Evolutionary conservation across 1,140 invertebrate species (phyloP), one percentile per base, ranked within the genome.

Genomic region (Meloidogyne chitwoodi): DNA sequence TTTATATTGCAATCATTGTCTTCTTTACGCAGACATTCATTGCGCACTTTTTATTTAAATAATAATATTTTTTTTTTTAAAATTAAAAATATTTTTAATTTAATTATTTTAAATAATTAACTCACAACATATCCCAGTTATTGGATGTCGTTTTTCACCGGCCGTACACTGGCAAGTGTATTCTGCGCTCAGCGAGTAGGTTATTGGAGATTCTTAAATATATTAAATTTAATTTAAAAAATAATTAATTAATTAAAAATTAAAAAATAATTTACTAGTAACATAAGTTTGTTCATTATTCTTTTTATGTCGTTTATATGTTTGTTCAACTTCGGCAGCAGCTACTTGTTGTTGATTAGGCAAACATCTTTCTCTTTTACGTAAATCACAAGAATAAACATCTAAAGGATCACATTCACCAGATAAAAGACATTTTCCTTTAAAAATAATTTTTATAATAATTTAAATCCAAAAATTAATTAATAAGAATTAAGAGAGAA

Each of bases 81-180:
- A 1, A 19, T 62, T 26, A n/a, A n/a, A n/a, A n/a, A n/a, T 26
- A 16, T 56, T 44, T 1, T 41, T 10, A 12, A 12, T 27, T 27
- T 34, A 14, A 27, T 16, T 8, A 29, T 31, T 31, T 67, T 66
- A 29, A 0, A n/a, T n/a, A 34, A n/a, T n/a, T n/a, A 5, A 74
- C 84, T 80, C 34, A 87, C 83, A 78, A 78, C 85, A 86, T 64
- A 87, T 77, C 16, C 78, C 81, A 22, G 85, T 86, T 26, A 86
- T 73, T 34, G 86, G 80, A 72, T 86, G 86, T 24, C 85, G 79
- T 19, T 76, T 76, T 38, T 85, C 83, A 2, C 77, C 83, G 24
- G 71, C 34, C 19, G 77, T 67, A 69, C 85, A 86, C 73, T 86
- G 85, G 68, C 85, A 86, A 34, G 81, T 87, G 77, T 85, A 77